These are phyloP conservation scores for Anthopleura xanthogrammica DNA, from an alignment of 92 coral and sea anemone genomes.

Conservation along the genomic window DNA sequence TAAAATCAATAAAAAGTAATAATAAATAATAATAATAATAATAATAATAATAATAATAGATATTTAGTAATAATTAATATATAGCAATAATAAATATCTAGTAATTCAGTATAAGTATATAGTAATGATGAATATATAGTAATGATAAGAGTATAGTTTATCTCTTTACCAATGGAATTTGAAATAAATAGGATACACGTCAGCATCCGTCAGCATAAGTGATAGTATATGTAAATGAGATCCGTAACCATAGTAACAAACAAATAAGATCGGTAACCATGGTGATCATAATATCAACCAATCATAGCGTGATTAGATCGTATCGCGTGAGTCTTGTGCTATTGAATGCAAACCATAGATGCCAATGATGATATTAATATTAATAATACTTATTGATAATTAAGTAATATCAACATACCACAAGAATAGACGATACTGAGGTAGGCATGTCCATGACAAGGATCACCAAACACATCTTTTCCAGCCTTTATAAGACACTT, in stretches of 20 bases:
- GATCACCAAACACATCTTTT: conserved; percentile 50
- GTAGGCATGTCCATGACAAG: conserved; percentile 53
- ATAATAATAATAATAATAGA: too few relatives aligned
- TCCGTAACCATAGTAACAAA: background rate
- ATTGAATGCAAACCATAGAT: background rate
- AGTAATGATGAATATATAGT: too few relatives aligned
- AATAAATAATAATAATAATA: background rate
- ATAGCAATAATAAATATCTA: too few relatives aligned
- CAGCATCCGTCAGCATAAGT: background rate
- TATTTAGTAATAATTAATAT: too few relatives aligned
- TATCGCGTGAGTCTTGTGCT: background rate
- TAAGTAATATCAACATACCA: conserved; percentile 43
- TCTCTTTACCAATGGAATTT: too few relatives aligned
- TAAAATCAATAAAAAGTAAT: background rate
- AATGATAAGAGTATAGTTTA: too few relatives aligned
- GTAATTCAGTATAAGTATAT: too few relatives aligned
- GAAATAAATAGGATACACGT: too few relatives aligned
- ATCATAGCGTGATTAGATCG: background rate
- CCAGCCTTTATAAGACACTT: conserved; percentile 45
- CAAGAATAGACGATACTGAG: conserved; percentile 57
- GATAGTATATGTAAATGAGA: background rate
- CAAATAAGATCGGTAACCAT: background rate
- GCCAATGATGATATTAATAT: background rate
- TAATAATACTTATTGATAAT: background rate
- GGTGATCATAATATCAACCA: background rate